Conservation (phyloP, 64 coral and sea anemone species). For the Montipora efflorescens region DNA sequence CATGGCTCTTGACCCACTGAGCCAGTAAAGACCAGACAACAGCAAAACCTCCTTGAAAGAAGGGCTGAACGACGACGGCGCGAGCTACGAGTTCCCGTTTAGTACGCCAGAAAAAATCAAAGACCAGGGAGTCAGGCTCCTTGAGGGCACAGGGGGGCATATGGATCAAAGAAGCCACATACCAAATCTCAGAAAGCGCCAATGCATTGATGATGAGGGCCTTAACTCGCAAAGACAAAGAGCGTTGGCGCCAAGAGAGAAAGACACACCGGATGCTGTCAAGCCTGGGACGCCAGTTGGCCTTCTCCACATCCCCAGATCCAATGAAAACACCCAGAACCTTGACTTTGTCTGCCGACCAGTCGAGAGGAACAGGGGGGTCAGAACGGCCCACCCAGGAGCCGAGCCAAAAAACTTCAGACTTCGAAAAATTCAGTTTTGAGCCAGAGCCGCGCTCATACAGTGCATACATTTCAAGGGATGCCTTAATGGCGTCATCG, state of each 20-base stretch:
- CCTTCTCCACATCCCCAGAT: not conserved
- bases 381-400: not conserved
- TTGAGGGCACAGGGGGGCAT: not conserved
- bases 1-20: slow-evolving; percentile 38
- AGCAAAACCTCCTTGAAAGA: not conserved
- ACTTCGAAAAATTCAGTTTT: slow-evolving; percentile 2
- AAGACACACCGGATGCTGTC: not conserved
- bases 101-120: slow-evolving; percentile 48
- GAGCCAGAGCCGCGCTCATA: slow-evolving; percentile 38
- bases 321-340: not conserved
- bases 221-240: slow-evolving; percentile 32
- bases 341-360: not conserved
- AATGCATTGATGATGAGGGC: slow-evolving; percentile 28
- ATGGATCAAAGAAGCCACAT: not conserved
- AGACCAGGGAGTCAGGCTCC: not conserved
- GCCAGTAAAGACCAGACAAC: not conserved
- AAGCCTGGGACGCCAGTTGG: not conserved
- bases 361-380: not conserved
- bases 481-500: not conserved
- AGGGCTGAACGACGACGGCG: not conserved
- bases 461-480: not conserved
- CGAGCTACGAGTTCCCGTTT: slow-evolving; percentile 29
- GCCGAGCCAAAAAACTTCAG: not conserved
- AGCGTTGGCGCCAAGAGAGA: slow-evolving; percentile 35
- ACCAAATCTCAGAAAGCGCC: slow-evolving; percentile 37